A percentile compares a stretch with the other conserved stretches of the same genome.
phyloP scores from a whole-genome alignment of 2,888 invertebrate species.

The Mellilla xanthometata region DNA sequence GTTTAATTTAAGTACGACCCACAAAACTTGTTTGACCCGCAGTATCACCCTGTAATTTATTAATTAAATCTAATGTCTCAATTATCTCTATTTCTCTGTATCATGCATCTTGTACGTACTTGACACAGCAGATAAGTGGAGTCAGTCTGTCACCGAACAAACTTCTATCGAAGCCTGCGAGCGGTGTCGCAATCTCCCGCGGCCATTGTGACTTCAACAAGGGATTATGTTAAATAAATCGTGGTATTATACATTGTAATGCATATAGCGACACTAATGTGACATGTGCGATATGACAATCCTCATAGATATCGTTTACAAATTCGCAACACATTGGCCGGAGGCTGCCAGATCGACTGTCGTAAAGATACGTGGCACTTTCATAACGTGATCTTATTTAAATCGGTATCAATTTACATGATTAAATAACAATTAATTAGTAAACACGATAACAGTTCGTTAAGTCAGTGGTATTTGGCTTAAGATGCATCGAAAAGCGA shows the following conservation, averaged over 20 bases:
- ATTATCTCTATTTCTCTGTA: slow-evolving; percentile 26
- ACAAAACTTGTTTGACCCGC: slow-evolving; percentile 17
- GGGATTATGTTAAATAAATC: slow-evolving; percentile 25
- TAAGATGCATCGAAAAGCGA: slow-evolving; percentile 19
- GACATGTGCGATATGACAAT: slow-evolving; percentile 8
- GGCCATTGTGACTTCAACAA: slow-evolving; percentile 27
- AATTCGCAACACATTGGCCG: slow-evolving; percentile 3
- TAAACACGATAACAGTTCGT: background rate
- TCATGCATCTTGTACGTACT: slow-evolving; percentile 26
- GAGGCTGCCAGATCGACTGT: background rate
- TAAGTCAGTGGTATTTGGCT: slow-evolving; percentile 4
- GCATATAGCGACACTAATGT: slow-evolving; percentile 19
- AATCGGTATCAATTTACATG: slow-evolving; percentile 3
- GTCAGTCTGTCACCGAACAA: slow-evolving; percentile 21
- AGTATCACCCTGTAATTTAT: slow-evolving; percentile 19
- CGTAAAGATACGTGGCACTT: background rate
- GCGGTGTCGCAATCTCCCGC: slow-evolving; percentile 21
- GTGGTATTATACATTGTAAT: slow-evolving; percentile 23
- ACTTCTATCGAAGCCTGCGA: slow-evolving; percentile 17
- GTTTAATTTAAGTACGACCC: slow-evolving; percentile 21
- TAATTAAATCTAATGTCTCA: slow-evolving; percentile 27
- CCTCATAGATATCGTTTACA: slow-evolving; percentile 13
- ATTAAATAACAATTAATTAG: slow-evolving; percentile 4
- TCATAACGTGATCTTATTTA: slow-evolving; percentile 4
- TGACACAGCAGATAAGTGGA: slow-evolving; percentile 22